Base-by-base conservation (phyloP, 2,797 vertebrate genomes). In the Pitangus sulphuratus region DNA sequence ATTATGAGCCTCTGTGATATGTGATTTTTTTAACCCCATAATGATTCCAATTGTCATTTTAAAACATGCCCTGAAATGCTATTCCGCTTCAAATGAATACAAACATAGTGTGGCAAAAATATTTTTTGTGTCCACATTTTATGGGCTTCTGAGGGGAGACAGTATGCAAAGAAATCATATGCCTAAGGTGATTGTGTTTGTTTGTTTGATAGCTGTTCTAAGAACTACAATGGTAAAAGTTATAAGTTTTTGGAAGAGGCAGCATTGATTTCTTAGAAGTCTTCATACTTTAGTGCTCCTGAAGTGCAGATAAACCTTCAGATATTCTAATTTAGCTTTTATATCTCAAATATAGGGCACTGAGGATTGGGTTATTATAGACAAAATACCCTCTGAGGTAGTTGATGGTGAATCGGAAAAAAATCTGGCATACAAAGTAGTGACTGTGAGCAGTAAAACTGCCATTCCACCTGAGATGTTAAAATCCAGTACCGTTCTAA, bases 291-390 rank as follows among this genome's bases (percentile, higher is more conserved):
- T 96, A 95, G 91, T 92, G 65, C 68, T 96, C 95, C 93, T 96
- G 84, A 96, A 94, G 92, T 79, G 82, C 16, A 91, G 56, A 66
- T 94, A 91, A 95, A 64, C 75, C 78, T 95, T 75, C 56, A 92
- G 97, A 65, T 95, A 95, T 97, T 97, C 98, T 99, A 98, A 98
- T 98, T 96, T 98, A 98, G 98, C 96, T 98, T 98, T 99, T 98
- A 98, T 98, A 98, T 99, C 97, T 98, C 97, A 97, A 98, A 98
- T 98, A 98, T 98, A 98, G 98, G 98, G 98, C 97, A 97, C 98
- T 98, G 98, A 98, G 97, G 98, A 99, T 97, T 98, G 97, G 98
- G 98, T 99, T 98, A 98, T 99, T 98, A 97, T 98, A 98, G 98
- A 98, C 96, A 98, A 98, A 98, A 93, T 99, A 96, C 98, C 98